A percentile compares a stretch with the other conserved stretches of the same genome.
Conservation (phyloP, 2,797 vertebrate species). For the Phoxinus dragarum region DNA sequence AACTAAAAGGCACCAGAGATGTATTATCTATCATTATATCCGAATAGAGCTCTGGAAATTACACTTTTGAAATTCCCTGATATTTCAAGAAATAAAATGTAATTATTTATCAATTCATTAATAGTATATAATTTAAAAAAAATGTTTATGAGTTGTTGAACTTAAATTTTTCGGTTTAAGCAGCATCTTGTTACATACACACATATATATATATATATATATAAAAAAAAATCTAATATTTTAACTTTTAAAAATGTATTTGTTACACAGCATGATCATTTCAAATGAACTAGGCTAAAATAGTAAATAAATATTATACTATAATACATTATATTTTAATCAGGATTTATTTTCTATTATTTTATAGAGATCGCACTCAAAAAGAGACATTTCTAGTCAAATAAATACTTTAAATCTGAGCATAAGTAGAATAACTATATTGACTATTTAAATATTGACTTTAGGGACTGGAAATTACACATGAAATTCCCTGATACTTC, state of each 20-base stretch:
- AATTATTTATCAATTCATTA: too few species aligned
- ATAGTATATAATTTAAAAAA: background rate
- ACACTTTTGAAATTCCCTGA: too few species aligned
- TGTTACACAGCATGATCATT: background rate
- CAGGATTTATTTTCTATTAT: background rate
- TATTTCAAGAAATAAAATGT: too few species aligned
- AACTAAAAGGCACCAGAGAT: background rate
- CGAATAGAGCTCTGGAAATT: too few species aligned
- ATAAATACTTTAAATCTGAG: background rate
- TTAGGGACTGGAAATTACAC: background rate
- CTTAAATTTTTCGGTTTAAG: background rate
- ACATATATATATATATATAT: too few species aligned
- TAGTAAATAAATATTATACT: background rate
- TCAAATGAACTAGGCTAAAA: background rate
- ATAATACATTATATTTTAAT: background rate
- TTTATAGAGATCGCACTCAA: background rate
- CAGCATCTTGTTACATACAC: background rate
- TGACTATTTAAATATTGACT: background rate
- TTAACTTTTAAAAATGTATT: background rate
- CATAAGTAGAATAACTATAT: background rate
- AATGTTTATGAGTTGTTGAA: background rate
- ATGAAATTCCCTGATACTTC: background rate
- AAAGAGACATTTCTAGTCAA: background rate
- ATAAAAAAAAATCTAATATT: too few species aligned
- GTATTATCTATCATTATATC: background rate